Evolutionary conservation across 2,797 vertebrate species (phyloP).

Genomic region (Eidolon dupreanum): DNA sequence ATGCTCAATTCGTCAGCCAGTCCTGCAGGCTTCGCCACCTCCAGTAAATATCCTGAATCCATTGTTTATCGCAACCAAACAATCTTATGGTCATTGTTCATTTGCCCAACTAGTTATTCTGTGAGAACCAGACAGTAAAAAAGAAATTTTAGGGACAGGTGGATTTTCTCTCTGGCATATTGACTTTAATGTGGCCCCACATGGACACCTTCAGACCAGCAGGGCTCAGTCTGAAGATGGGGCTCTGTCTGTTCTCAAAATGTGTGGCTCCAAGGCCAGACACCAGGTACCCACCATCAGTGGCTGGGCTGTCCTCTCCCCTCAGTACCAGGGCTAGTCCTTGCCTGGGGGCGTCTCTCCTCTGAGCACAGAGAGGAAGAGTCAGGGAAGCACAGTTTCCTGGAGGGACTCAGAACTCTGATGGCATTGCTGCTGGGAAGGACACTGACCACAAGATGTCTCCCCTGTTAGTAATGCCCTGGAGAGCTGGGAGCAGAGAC

Average conservation of each 20-base stretch:
- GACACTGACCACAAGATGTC: neutral
- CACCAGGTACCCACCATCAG: neutral
- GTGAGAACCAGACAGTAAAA: neutral
- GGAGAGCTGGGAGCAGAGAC: neutral
- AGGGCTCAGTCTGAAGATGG: neutral
- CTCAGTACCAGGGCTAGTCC: neutral
- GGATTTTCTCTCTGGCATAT: neutral
- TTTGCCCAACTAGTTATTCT: neutral
- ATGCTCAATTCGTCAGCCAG: fast-evolving
- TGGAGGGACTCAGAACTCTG: neutral
- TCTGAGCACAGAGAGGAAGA: neutral
- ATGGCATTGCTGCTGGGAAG: neutral
- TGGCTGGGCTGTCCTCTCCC: too few relatives aligned
- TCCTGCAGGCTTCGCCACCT: neutral
- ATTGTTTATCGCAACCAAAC: neutral
- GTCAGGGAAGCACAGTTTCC: too few relatives aligned
- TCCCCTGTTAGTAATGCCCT: neutral
- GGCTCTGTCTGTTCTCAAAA: neutral
- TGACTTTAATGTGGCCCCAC: neutral
- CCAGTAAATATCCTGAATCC: neutral
- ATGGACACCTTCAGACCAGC: neutral
- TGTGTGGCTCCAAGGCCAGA: neutral
- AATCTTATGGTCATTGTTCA: neutral
- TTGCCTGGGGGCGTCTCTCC: neutral
- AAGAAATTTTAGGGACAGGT: neutral